Evolutionary conservation across 2,888 invertebrate genomes (phyloP).

Genomic region (Romanomermis culicivorax): DNA sequence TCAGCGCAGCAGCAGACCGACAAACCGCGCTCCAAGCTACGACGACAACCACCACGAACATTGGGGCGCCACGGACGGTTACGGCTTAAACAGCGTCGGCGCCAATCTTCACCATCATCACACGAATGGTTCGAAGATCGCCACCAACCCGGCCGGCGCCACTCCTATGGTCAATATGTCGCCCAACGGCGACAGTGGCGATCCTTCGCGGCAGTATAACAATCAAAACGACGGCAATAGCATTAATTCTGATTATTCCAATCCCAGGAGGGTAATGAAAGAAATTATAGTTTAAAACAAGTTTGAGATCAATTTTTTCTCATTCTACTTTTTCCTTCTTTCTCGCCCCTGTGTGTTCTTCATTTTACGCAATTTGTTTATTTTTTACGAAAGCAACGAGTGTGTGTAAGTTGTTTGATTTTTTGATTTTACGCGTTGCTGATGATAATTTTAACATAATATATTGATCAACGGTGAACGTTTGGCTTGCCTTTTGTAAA

Average conservation of each 20-base stretch:
- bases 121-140: not conserved
- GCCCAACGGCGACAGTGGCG: not conserved
- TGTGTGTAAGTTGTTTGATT: too few relatives aligned
- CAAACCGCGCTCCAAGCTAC: not conserved
- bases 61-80: slow-evolving; percentile 5
- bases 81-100: not conserved
- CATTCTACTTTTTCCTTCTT: too few relatives aligned
- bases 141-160: not conserved
- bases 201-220: not conserved
- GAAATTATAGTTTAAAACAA: slow-evolving; percentile 11
- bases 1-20: not conserved
- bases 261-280: slow-evolving; percentile 7
- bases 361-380: too few relatives aligned
- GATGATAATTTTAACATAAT: too few relatives aligned
- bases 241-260: slow-evolving; percentile 6
- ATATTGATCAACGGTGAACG: too few relatives aligned
- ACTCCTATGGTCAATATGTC: slow-evolving; percentile 6
- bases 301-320: too few relatives aligned
- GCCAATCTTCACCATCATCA: not conserved
- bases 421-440: too few relatives aligned
- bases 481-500: too few relatives aligned
- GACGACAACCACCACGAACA: slow-evolving; percentile 1
- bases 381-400: too few relatives aligned
- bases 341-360: too few relatives aligned
- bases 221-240: not conserved